phyloP scores from a whole-genome alignment of 1,140 invertebrate species.

The Arion vulgaris region DNA sequence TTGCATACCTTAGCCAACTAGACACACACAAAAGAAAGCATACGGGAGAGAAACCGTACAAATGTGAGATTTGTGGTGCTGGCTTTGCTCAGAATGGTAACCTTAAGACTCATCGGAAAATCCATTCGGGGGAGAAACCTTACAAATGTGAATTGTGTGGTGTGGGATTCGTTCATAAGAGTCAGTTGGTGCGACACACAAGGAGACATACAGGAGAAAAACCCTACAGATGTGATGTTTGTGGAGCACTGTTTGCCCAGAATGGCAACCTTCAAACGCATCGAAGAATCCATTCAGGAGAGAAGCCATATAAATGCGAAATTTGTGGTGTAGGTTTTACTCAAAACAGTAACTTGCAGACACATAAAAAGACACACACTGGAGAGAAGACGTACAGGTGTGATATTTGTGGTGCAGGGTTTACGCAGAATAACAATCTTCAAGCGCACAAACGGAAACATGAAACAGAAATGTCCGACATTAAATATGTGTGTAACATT shows the following conservation, averaged over 20 bases:
- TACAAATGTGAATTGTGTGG: background rate
- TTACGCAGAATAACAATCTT: conserved; percentile 23
- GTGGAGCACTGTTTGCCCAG: conserved; percentile 11
- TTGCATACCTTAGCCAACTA: conserved; percentile 65
- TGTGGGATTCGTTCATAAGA: background rate
- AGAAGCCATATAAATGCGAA: background rate
- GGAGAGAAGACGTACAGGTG: background rate
- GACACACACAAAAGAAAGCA: conserved; percentile 35
- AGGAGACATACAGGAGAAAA: background rate
- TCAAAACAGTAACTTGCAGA: background rate
- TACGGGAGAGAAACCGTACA: conserved; percentile 39
- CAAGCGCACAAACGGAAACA: conserved; percentile 29
- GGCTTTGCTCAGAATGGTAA: conserved; percentile 1
- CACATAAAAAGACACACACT: background rate
- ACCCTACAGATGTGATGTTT: background rate
- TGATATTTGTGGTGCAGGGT: conserved; percentile 5
- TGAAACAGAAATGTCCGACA: conserved; percentile 1
- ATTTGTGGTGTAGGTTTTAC: conserved; percentile 1
- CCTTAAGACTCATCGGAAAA: background rate
- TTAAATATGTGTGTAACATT: conserved; percentile 26
- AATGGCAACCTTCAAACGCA: background rate
- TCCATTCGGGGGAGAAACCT: background rate
- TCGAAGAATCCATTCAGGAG: background rate
- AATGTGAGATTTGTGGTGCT: conserved; percentile 17
- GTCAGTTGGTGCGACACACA: background rate